Evolutionary conservation across 37 sponge, comb jelly and placozoan genomes (phyloP).

Genomic region (Chondrosia reniformis): DNA sequence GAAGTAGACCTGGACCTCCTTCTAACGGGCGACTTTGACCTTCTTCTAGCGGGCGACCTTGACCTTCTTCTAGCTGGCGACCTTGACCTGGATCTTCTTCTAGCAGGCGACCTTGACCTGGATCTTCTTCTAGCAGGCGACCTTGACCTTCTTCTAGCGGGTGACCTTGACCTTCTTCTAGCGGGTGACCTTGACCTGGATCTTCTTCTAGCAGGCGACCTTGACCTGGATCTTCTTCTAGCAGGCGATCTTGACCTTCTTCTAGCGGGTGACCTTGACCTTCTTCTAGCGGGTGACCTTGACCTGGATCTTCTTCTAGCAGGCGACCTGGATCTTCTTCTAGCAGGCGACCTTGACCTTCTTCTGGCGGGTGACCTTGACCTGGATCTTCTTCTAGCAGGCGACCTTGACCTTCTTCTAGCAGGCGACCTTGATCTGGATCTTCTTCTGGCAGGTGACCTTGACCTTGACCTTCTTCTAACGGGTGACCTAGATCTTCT

Average conservation of each 20-base stretch:
- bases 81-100: not conserved
- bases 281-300: not conserved
- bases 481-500: conserved; percentile 7
- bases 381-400: not conserved
- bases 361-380: not conserved
- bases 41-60: not conserved
- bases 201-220: not conserved
- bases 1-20: not conserved
- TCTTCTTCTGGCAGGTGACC: not conserved
- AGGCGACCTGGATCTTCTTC: not conserved
- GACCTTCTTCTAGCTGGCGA: not conserved
- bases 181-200: not conserved
- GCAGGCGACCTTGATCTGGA: conserved; percentile 5
- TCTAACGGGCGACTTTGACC: not conserved
- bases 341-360: not conserved
- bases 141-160: not conserved
- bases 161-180: not conserved
- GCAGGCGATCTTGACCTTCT: conserved; percentile 8
- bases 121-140: not conserved
- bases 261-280: not conserved
- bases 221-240: conserved; percentile 7
- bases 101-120: not conserved
- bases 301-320: not conserved
- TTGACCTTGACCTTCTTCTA: not conserved
- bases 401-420: conserved; percentile 5